phyloP scores from a whole-genome alignment of 2,797 vertebrate species.

The Enteromius radiatus region DNA sequence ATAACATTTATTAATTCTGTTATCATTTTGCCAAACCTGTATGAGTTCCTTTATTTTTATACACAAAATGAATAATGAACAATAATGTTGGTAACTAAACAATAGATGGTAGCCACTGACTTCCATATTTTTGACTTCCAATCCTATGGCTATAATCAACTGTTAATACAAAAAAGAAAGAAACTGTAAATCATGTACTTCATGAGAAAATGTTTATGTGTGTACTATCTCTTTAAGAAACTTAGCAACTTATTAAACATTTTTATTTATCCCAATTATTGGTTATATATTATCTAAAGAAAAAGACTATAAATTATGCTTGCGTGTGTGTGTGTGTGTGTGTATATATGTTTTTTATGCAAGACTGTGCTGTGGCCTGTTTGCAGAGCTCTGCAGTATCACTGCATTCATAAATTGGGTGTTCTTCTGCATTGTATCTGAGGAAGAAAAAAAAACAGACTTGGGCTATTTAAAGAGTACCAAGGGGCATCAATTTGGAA shows the following conservation, averaged over 20 bases:
- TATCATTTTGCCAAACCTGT: too few species aligned
- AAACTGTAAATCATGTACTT: not conserved
- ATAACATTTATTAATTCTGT: not conserved
- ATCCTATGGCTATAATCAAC: too few species aligned
- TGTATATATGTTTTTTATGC: too few species aligned
- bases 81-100: too few species aligned
- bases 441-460: slow-evolving; percentile 48
- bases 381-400: slow-evolving; percentile 32
- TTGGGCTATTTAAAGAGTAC: slow-evolving; percentile 53
- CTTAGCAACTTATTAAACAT: not conserved
- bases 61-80: too few species aligned
- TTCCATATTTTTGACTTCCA: too few species aligned
- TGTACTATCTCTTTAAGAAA: not conserved
- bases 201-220: not conserved
- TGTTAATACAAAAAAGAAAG: not conserved
- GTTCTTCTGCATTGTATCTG: slow-evolving; percentile 51
- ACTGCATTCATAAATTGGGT: slow-evolving; percentile 31
- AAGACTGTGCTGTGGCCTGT: slow-evolving; percentile 5
- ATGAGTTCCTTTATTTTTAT: too few species aligned
- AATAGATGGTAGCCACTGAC: too few species aligned
- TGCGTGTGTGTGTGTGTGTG: too few species aligned
- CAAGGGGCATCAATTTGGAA: slow-evolving; percentile 56
- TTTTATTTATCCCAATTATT: not conserved
- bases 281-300: not conserved
- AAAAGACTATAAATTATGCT: too few species aligned